These are phyloP conservation scores for Smutsia temminckii DNA, from an alignment of 2,797 vertebrate genomes.

Conservation along the genomic window DNA sequence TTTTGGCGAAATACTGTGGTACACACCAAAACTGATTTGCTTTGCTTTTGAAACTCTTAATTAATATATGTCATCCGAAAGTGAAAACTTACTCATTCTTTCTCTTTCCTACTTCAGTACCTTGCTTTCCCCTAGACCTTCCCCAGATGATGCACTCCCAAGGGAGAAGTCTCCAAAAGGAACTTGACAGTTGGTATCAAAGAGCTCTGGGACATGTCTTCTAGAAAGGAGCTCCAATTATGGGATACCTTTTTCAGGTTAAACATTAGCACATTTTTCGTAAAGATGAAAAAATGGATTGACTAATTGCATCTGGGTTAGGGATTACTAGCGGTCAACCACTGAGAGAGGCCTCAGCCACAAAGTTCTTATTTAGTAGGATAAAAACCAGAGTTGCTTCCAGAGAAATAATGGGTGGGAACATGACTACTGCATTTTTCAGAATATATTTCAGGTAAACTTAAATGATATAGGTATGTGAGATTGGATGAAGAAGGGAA, in stretches of 20 bases:
- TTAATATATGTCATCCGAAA: not conserved
- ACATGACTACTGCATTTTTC: not conserved
- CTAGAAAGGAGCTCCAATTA: conserved; percentile 17
- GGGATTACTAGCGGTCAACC: not conserved
- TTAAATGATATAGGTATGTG: not conserved
- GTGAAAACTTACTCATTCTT: not conserved
- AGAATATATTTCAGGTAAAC: not conserved
- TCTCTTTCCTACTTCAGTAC: not conserved
- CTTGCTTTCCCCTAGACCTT: not conserved
- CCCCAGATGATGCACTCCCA: not conserved
- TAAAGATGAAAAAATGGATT: not conserved
- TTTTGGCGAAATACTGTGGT: not conserved
- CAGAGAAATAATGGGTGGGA: not conserved
- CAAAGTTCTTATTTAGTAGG: not conserved
- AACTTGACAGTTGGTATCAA: conserved; percentile 6
- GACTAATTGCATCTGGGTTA: not conserved
- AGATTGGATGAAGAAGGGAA: not conserved
- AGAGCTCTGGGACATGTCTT: not conserved
- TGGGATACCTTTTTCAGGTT: conserved; percentile 5
- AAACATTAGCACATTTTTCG: conserved; percentile 21
- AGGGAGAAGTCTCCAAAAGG: not conserved
- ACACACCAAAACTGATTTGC: not conserved
- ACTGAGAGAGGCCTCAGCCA: not conserved
- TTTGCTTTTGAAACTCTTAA: conserved; percentile 7
- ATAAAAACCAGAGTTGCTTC: not conserved